A percentile compares a stretch with the other conserved stretches of the same genome.
Conservation (phyloP, 2,888 invertebrate species). For the Hirtodrosophila duncani region DNA sequence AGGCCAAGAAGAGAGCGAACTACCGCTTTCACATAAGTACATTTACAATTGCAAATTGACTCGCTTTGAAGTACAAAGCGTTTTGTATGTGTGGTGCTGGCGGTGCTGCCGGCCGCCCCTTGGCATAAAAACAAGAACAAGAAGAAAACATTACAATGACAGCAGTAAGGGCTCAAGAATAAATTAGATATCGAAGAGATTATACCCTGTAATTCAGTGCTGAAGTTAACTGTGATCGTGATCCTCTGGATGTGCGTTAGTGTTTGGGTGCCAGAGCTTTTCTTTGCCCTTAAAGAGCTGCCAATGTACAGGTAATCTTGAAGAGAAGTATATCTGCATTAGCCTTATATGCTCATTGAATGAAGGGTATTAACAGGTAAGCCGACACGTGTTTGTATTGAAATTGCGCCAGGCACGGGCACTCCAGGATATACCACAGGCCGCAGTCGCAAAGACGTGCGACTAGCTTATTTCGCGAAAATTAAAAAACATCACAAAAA, state of each 20-base stretch:
- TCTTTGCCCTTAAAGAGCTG: no score
- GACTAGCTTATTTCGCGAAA: constrained; percentile 67
- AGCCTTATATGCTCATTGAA: no score
- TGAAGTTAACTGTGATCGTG: no score
- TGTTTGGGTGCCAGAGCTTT: no score
- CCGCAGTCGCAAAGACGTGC: constrained; percentile 53
- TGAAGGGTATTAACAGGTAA: no score
- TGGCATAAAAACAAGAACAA: constrained; percentile 50
- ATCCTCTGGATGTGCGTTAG: no score
- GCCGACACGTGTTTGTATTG: constrained; percentile 46
- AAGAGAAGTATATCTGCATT: no score
- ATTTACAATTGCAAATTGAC: constrained; percentile 42
- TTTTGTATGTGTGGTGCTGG: constrained; percentile 35
- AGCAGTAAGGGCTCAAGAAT: no score
- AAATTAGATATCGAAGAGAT: no score
- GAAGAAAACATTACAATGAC: no score
- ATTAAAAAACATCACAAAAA: constrained; percentile 63
- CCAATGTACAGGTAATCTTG: no score
- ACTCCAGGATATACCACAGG: constrained; percentile 32
- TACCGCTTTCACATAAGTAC: constrained; percentile 8
- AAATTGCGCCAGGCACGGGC: constrained; percentile 41
- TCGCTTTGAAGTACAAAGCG: constrained; percentile 68
- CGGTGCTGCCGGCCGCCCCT: constrained; percentile 49
- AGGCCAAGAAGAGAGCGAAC: constrained; percentile 4
- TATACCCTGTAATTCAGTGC: no score